Conservation (phyloP, 2,113 vertebrate species). For the Psittacara wagleri region DNA sequence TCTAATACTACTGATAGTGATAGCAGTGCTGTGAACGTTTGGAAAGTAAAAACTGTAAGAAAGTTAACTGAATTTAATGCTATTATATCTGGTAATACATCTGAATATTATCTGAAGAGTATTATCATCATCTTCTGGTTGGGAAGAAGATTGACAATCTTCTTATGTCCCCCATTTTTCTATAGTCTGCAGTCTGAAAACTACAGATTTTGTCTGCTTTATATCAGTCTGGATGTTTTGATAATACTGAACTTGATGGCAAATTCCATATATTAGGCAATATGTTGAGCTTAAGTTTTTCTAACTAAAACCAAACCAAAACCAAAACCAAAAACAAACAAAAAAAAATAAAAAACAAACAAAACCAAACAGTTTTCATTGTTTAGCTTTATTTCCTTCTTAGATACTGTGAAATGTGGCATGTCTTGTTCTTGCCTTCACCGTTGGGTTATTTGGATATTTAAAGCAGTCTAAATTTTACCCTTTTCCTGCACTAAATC, state of each 20-base stretch:
- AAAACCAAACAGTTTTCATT: background rate
- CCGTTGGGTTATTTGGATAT: background rate
- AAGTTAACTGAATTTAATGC: background rate
- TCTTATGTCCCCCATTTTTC: background rate
- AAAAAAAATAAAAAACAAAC: accelerated
- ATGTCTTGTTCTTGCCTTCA: background rate
- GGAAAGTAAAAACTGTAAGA: background rate
- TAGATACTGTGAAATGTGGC: background rate
- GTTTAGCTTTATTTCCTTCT: background rate
- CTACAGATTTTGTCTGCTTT: background rate
- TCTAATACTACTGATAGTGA: background rate
- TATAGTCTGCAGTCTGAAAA: background rate
- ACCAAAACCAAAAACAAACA: too few relatives aligned
- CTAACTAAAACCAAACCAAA: background rate
- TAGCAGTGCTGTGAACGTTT: background rate
- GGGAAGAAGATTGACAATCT: background rate
- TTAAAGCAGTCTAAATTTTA: background rate
- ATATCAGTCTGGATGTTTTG: background rate
- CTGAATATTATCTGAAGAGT: background rate
- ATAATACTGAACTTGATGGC: background rate
- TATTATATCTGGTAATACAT: background rate
- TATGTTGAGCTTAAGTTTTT: background rate
- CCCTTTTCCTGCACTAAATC: background rate
- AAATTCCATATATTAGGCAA: background rate
- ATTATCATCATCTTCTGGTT: background rate